Evolutionary conservation across 1,140 invertebrate genomes (phyloP), one percentile per base, ranked within the genome.

Genomic region (Ips nitidus): DNA sequence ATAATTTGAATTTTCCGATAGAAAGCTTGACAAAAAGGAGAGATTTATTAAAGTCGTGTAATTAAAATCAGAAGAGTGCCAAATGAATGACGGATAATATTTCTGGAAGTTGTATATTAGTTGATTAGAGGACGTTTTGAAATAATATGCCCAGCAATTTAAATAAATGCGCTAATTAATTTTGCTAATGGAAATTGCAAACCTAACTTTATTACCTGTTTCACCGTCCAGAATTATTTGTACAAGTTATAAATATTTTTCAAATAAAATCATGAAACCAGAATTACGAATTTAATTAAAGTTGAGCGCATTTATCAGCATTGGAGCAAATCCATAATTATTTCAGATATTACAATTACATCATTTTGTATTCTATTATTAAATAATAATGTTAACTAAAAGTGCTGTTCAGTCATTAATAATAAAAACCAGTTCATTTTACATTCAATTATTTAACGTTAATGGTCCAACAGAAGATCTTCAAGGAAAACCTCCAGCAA

Each of bases 1-100:
- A 36, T 56, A 56, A 56, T 56, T 56, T 56, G 53, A 56, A 56
- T 56, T 56, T 56, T 56, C 53, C 38, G 53, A 56, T 56, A 56
- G 39, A 56, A 39, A 8, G 7, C 47, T 22, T 22, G 7, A 50
- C 47, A 1, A 22, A 50, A 50, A 50, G 22, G 22, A 22, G 22
- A 22, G 22, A 22, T 22, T 22, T 22, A 22, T 22, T 22, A 22
- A 22, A 22, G 22, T 22, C 22, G 22, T 22, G 22, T 22, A 22
- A 22, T 22, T 22, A 22, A 22, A 22, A 22, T 22, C 22, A 22
- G 22, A 22, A 22, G 22, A 22, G 22, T 22, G 22, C 22, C 22
- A 22, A 22, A 22, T 22, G 22, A 22, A 22, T 22, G 22, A 22
- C 22, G 22, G 22, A 22, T 22, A 22, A 22, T 22, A 22, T 22